Conservation (phyloP, 2,797 vertebrate species). For the Sebastes hubbsi region DNA sequence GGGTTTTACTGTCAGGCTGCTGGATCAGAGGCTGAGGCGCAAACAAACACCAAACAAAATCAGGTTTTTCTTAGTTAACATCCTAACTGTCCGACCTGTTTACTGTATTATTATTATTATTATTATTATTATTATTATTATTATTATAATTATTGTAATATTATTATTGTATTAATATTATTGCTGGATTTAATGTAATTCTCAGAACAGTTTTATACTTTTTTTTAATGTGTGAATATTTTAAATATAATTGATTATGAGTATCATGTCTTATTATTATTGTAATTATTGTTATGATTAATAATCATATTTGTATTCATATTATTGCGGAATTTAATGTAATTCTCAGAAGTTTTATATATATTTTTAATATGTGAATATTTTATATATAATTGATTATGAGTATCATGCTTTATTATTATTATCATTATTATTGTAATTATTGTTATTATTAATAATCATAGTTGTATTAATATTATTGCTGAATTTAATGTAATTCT, state of each 20-base stretch:
- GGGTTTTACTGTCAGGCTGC: neutral
- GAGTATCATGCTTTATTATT: neutral
- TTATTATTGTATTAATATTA: no score
- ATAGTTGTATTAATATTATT: neutral
- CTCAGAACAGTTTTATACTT: no score
- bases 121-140: no score
- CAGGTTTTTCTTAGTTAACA: neutral
- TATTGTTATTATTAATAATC: neutral
- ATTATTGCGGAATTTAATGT: neutral
- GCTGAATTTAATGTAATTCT: neutral
- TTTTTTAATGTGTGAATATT: neutral
- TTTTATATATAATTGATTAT: neutral
- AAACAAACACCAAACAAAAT: neutral
- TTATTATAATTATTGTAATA: neutral
- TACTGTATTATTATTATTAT: neutral
- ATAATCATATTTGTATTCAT: neutral
- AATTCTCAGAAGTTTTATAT: neutral
- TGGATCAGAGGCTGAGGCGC: neutral
- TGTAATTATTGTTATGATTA: neutral
- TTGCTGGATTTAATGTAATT: no score
- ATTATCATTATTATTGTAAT: neutral
- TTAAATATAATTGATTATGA: no score
- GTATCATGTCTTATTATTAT: neutral
- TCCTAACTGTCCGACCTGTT: neutral
- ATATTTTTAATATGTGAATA: neutral